Evolutionary conservation across 2,888 invertebrate species (phyloP), one percentile per base, ranked within the genome.

Genomic region (Apodemia duryi): DNA sequence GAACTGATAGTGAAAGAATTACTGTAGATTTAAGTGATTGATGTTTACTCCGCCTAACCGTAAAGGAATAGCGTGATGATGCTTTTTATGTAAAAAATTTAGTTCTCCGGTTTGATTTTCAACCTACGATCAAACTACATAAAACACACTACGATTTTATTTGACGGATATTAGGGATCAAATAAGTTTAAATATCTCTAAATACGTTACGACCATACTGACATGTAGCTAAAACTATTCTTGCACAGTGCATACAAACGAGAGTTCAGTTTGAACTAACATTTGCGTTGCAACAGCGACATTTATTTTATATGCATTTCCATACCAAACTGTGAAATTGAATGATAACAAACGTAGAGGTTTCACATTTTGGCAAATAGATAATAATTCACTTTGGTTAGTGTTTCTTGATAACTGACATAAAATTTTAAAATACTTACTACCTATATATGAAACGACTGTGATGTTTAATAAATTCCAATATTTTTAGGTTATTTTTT

Each of bases 291-390:
- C 54, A 2, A 29, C 54, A 54, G 54, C 11, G 54, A 29, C 54
- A 54, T 54, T 54, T 54, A 29, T 54, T 54, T 54, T 54, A 11
- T 54, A 32, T 54, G 54, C 54, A 29, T 13, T 54, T 29, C 54
- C 4, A 54, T 54, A 28, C 29, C 54, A 11, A 54, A 54, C 54
- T 54, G 54, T 54, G 54, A 29, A 54, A 54, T 54, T 54, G 54
- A 54, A 54, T 54, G 29, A 54, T 11, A 54, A 54, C 54, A 54
- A 54, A 28, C 54, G 29, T 54, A n/a, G 29, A 54, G 54, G 54
- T 54, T 54, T 28, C 54, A 54, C 7, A 54, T 54, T 54, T 54
- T 2, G 49, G 49, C 13, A 13, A 49, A 49, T n/a, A 54, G 11
- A 5, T 21, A 54, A 29, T 54, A 29, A 54, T 54, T 54, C 11